Evolutionary conservation across 1,140 invertebrate genomes (phyloP), one percentile per base, ranked within the genome.

Genomic region (Lepidurus apus): DNA sequence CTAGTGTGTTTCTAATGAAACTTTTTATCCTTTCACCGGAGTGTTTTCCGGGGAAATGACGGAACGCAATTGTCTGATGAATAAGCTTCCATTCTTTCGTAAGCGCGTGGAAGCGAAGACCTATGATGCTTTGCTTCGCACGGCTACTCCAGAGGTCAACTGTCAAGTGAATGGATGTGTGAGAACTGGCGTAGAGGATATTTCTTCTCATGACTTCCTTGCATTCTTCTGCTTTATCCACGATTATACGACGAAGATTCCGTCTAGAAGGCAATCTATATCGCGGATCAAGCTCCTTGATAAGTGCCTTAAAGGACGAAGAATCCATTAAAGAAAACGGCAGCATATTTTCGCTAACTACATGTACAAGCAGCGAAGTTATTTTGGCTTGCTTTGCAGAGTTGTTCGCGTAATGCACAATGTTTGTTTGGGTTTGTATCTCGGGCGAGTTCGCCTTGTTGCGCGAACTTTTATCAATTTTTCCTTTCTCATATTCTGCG

Each of bases 131-230:
- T 24, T 74, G 74, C 21, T 74, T 74, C 11, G 74, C 74, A 26
- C 74, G 10, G 24, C 74, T 74, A 21, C 74, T 74, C 74, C 74
- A 74, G 74, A 74, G 24, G 74, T 74, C 74, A 42, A 42, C 42
- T 43, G 75, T 6, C 21, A 76, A 21, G 42, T 76, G 75, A 26
- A 74, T 42, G 8, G 24, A 26, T 9, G 74, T 10, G 42, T 74
- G 8, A 10, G 42, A 10, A 42, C 24, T 42, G 42, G 42, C 45
- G 17, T 47, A 1, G 45, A 47, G 9, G 17, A 47, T 47, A 1
- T 47, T 47, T 10, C 9, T 47, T 47, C 45, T 47, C 9, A 47
- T 17, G 45, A 47, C 17, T 47, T 47, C 45, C 45, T 47, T 47
- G 45, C 45, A 47, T 47, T 47, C 45, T 10, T 47, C 45, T 47